Conservation (phyloP, 2,113 vertebrate species). For the Addax nasomaculatus region DNA sequence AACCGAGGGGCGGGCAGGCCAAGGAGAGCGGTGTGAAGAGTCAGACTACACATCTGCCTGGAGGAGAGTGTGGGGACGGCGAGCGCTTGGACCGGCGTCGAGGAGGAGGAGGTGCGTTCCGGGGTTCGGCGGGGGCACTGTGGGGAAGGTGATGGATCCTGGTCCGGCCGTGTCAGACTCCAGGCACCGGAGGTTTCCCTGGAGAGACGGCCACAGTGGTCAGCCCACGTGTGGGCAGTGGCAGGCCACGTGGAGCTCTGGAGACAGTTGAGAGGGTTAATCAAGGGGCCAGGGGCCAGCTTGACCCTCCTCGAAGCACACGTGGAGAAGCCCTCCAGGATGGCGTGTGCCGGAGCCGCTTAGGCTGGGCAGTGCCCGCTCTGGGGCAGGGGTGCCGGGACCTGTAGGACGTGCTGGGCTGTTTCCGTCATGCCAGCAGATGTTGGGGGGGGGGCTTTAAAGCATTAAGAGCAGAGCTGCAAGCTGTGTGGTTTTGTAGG, state of each 20-base stretch:
- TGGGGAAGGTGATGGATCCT: background rate
- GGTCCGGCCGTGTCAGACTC: background rate
- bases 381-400: accelerated
- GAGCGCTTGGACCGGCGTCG: accelerated
- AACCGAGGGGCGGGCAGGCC: background rate
- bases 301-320: background rate
- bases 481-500: background rate
- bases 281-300: background rate
- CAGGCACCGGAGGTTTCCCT: background rate
- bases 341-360: accelerated
- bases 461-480: background rate
- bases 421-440: background rate
- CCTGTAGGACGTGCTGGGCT: background rate
- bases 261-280: background rate
- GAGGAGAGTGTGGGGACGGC: background rate
- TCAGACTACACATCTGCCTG: accelerated
- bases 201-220: background rate
- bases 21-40: background rate
- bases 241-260: background rate
- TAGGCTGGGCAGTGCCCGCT: accelerated
- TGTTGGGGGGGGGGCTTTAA: background rate
- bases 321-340: accelerated
- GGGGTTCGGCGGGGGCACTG: accelerated
- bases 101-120: background rate
- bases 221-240: background rate